These are phyloP conservation scores for Gallinago paraguaiae DNA, from an alignment of 2,113 vertebrate species.

Conservation along the genomic window DNA sequence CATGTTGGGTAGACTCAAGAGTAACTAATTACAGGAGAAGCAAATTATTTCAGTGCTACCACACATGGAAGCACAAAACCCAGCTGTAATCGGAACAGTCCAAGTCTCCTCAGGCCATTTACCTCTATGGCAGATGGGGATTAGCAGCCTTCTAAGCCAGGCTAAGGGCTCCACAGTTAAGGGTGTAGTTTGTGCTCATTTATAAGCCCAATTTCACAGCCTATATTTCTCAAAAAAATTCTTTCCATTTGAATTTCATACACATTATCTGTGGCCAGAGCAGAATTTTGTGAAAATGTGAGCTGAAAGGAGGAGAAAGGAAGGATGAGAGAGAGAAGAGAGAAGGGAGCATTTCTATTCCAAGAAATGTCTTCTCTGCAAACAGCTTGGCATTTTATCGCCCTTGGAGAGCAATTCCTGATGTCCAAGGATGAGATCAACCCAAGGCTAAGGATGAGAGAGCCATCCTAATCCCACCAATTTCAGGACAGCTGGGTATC, in stretches of 20 bases:
- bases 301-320: neutral
- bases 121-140: neutral
- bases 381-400: neutral
- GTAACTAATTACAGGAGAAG: neutral
- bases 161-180: neutral
- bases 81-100: neutral
- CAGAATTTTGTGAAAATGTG: neutral
- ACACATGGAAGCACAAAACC: neutral
- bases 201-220: constrained; percentile 35
- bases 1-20: neutral
- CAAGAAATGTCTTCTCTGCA: neutral
- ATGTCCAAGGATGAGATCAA: neutral
- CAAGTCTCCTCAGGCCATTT: neutral
- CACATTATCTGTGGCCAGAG: neutral
- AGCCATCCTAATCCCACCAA: neutral
- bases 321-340: too few species aligned
- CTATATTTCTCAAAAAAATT: neutral
- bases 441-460: neutral
- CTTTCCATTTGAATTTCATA: constrained; percentile 9
- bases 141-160: constrained; percentile 3
- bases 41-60: neutral
- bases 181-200: neutral
- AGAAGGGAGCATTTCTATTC: neutral
- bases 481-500: neutral
- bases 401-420: neutral